A percentile compares a stretch with the other conserved stretches of the same genome.
These are phyloP conservation scores for Stratiomys singularior DNA, from an alignment of 2,888 invertebrate species.

Conservation along the genomic window DNA sequence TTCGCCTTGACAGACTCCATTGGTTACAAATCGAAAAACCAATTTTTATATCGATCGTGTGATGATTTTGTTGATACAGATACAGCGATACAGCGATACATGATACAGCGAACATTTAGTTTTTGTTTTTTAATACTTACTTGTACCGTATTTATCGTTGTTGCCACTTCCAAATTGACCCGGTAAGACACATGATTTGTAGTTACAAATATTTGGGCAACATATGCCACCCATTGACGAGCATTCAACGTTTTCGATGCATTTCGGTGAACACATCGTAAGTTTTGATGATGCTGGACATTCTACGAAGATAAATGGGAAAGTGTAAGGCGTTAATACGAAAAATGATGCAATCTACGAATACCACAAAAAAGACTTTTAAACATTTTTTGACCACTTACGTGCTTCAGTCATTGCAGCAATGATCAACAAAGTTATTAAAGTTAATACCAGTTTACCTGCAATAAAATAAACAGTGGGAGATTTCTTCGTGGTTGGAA, in stretches of 20 bases:
- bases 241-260: slow-evolving; percentile 75
- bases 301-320: slow-evolving; percentile 55
- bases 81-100: too few species aligned
- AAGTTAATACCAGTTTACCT: not conserved
- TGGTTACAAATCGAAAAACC: too few species aligned
- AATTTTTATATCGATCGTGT: too few species aligned
- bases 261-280: slow-evolving; percentile 75
- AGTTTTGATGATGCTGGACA: slow-evolving; percentile 76
- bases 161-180: slow-evolving; percentile 58
- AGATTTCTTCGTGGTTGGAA: not conserved
- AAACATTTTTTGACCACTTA: not conserved
- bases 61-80: too few species aligned
- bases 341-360: too few species aligned
- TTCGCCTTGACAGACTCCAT: too few species aligned
- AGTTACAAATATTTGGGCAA: slow-evolving; percentile 76
- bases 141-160: slow-evolving; percentile 53
- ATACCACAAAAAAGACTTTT: not conserved
- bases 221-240: slow-evolving; percentile 73
- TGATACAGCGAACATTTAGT: too few species aligned
- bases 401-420: not conserved
- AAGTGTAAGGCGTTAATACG: not conserved
- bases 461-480: not conserved
- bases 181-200: slow-evolving; percentile 72
- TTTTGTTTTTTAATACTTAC: slow-evolving; percentile 56
- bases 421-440: not conserved